Evolutionary conservation across 2,888 invertebrate species (phyloP), one percentile per base, ranked within the genome.

Genomic region (Scaptomyza parva): DNA sequence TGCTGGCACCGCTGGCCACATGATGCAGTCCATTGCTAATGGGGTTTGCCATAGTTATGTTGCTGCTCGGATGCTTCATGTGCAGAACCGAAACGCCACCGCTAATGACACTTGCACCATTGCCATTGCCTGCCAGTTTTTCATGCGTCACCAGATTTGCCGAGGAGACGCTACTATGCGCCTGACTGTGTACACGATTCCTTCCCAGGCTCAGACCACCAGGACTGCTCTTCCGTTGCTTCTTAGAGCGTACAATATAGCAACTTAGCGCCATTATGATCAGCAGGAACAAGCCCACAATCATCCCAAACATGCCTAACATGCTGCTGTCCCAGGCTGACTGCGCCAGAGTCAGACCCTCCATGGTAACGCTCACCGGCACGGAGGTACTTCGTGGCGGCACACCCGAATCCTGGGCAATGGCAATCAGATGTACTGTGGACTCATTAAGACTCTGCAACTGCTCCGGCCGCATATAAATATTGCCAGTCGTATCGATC

Each of bases 341-440:
- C 47, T 92, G 92, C 6, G 90, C 90, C 76, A 92, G 80, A 28
- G 91, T 90, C 0, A 91, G 85, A 63, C 91, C 92, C 77, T 91
- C 91, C 92, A 95, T 93, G 86, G 94, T 94, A 43, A 95, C 94
- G 14, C 94, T 93, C 62, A 95, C 93, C 2, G 95, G 95, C 43
- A 95, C 95, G 0, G 94, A 94, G 6, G 93, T 93, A 92, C 95
- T 95, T 89, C 96, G 91, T 0, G 97, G 96, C n/a, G 97, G 97
- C 18, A 93, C 93, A 14, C 97, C 98, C 12, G 95, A 95, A 91
- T 97, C 98, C 0, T 94, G 94, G 20, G 97, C 98, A 45, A 96
- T 95, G 37, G 96, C 97, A 43, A 96, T 94, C 52, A 97, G 93
- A 91, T 96, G 95, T 45, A 96, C 94, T 45, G 94, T 93, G 20